Evolutionary conservation across 2,113 vertebrate genomes (phyloP).

Genomic region (Dasyornis broadbenti): DNA sequence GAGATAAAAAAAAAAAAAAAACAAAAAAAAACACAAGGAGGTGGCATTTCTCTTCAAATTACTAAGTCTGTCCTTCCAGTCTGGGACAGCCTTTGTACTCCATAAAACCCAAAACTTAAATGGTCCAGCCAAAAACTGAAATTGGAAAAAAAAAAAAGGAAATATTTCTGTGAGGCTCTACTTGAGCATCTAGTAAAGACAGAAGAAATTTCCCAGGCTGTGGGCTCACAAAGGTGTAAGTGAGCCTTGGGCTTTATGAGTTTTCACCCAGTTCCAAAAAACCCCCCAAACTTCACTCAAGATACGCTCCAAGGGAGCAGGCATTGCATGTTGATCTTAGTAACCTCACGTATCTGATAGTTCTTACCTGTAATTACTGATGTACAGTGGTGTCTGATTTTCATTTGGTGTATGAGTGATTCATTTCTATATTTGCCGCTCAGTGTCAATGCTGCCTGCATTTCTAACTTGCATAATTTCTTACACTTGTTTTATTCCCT

Average conservation of each 20-base stretch:
- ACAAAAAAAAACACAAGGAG: not conserved
- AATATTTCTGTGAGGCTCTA: not conserved
- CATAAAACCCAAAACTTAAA: not conserved
- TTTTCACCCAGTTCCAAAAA: not conserved
- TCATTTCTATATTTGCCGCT: not conserved
- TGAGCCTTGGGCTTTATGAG: not conserved
- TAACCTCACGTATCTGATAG: not conserved
- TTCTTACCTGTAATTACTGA: not conserved
- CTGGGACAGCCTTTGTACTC: not conserved
- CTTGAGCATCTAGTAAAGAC: not conserved
- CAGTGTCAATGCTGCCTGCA: not conserved
- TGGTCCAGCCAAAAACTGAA: not conserved
- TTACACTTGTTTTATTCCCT: not conserved
- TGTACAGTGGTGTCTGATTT: not conserved
- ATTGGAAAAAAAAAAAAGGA: not conserved
- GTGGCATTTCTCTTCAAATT: not conserved
- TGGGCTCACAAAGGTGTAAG: not conserved
- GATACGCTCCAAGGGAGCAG: not conserved
- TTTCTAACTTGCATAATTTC: not conserved
- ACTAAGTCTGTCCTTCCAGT: not conserved
- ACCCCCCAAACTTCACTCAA: accelerated
- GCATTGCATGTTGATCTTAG: not conserved
- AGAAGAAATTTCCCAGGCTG: not conserved
- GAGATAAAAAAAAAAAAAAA: not conserved
- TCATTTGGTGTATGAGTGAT: not conserved